A percentile compares a stretch with the other conserved stretches of the same genome.
These are phyloP conservation scores for Elanus axillaris DNA, from an alignment of 2,113 vertebrate species.

Conservation along the genomic window DNA sequence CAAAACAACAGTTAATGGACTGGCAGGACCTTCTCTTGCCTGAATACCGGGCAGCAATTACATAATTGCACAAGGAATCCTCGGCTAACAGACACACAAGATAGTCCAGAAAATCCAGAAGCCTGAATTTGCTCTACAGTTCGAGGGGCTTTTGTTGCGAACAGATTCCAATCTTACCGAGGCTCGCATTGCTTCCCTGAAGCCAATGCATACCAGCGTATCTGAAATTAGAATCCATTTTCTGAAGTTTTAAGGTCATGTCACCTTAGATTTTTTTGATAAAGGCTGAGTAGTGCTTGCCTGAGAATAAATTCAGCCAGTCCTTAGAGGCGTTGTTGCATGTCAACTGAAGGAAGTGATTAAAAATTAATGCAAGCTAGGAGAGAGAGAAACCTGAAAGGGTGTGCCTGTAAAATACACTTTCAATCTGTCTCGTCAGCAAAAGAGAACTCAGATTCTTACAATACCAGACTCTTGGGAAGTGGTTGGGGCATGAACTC, in stretches of 20 bases:
- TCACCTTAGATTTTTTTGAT: constrained; percentile 30
- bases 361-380: constrained; percentile 84
- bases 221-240: constrained; percentile 7
- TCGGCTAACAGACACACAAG: background rate
- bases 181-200: background rate
- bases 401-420: constrained; percentile 78
- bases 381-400: constrained; percentile 85
- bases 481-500: constrained; percentile 52
- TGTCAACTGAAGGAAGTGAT: constrained; percentile 80
- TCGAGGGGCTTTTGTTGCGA: background rate
- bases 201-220: background rate
- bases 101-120: background rate
- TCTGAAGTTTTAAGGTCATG: constrained; percentile 37
- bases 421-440: constrained; percentile 79
- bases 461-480: constrained; percentile 51
- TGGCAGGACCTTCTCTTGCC: background rate
- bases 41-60: background rate
- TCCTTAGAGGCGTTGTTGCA: constrained; percentile 33
- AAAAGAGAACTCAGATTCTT: constrained; percentile 56
- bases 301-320: background rate
- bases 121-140: background rate
- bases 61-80: background rate
- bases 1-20: background rate
- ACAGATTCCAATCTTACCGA: background rate
- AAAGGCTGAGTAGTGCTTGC: background rate